phyloP scores from a whole-genome alignment of 1,140 invertebrate genomes.

The Hycleus cichorii region DNA sequence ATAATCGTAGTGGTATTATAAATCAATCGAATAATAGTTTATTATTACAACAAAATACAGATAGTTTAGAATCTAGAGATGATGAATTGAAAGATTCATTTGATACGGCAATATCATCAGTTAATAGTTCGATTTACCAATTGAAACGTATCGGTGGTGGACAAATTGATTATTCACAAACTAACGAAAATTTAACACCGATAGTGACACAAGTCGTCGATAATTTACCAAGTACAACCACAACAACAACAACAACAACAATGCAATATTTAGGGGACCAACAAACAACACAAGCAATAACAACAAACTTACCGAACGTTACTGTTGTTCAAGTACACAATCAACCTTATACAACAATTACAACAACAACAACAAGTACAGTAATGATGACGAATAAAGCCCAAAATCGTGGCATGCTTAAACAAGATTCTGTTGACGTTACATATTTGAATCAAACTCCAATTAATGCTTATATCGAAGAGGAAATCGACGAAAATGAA shows the following conservation, averaged over 20 bases:
- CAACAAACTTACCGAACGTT: constrained; percentile 32
- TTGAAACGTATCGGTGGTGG: constrained; percentile 5
- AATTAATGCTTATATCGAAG: too few relatives aligned
- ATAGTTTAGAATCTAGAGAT: constrained; percentile 50
- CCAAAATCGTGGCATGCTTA: too few relatives aligned
- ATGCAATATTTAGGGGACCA: constrained; percentile 36
- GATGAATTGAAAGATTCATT: constrained; percentile 53
- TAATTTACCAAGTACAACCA: constrained; percentile 30
- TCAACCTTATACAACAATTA: neutral
- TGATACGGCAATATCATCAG: constrained; percentile 51
- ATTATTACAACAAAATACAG: constrained; percentile 45
- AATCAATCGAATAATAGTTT: constrained; percentile 27
- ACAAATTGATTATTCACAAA: neutral
- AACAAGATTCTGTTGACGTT: too few relatives aligned
- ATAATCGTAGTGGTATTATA: constrained; percentile 3
- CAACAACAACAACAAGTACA: neutral
- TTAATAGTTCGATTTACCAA: constrained; percentile 41
- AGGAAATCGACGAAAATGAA: neutral
- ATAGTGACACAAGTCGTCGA: neutral
- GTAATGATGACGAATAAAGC: too few relatives aligned
- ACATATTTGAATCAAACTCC: too few relatives aligned
- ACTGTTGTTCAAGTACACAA: constrained; percentile 1
- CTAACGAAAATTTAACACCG: neutral
- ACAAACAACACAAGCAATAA: constrained; percentile 33
- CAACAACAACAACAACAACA: constrained; percentile 26